phyloP scores from a whole-genome alignment of 1,140 invertebrate genomes.

The Macrotrachela quadricornifera region DNA sequence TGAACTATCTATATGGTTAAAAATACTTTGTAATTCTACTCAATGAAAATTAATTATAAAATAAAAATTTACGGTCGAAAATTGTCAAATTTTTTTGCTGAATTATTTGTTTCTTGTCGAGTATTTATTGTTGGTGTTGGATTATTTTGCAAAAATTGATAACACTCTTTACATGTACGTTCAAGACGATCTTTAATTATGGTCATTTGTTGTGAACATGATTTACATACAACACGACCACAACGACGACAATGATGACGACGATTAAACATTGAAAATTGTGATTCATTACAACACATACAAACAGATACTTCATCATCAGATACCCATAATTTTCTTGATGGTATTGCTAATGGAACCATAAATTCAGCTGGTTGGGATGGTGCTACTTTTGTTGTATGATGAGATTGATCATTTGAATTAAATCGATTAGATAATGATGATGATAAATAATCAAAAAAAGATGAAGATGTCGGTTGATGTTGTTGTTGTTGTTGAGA shows the following conservation, averaged over 20 bases:
- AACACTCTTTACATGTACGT: conserved; percentile 59
- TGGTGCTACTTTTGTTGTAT: neutral
- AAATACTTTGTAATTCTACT: no score
- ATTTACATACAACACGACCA: conserved; percentile 54
- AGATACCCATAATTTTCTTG: conserved; percentile 32
- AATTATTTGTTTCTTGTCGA: neutral
- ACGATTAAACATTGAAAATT: conserved; percentile 45
- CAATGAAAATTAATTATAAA: no score
- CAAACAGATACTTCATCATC: conserved; percentile 26
- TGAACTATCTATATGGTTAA: no score
- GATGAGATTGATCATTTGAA: no score
- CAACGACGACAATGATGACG: conserved; percentile 66
- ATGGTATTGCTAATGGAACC: conserved; percentile 29
- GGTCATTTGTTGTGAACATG: conserved; percentile 51
- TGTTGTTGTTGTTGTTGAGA: neutral
- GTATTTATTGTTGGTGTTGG: neutral
- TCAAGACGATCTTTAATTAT: conserved; percentile 47
- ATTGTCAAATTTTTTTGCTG: neutral
- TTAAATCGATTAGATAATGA: neutral
- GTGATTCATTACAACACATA: conserved; percentile 31
- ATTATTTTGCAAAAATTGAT: conserved; percentile 17
- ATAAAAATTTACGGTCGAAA: no score
- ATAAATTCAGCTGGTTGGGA: conserved; percentile 16
- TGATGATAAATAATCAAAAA: neutral
- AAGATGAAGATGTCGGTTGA: neutral